Evolutionary conservation across 2,797 vertebrate genomes (phyloP).

Genomic region (Cynodonichthys magdalenae): DNA sequence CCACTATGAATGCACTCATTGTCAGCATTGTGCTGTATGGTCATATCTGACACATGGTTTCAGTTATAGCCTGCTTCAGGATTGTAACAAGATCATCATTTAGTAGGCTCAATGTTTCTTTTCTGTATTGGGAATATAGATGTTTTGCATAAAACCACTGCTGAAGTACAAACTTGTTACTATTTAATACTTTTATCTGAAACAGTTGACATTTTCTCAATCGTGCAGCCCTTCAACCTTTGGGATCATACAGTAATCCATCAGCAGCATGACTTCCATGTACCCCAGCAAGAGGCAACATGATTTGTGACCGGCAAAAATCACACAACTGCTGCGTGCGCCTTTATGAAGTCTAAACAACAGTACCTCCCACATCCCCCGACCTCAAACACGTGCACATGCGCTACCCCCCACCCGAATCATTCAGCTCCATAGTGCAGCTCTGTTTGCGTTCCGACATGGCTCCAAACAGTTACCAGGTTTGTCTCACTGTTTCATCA

Average conservation of each 20-base stretch:
- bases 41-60: constrained; percentile 33
- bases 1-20: constrained; percentile 27
- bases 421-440: constrained; percentile 52
- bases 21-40: constrained; percentile 24
- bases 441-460: constrained; percentile 68
- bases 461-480: constrained; percentile 71
- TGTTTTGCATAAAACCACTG: too few relatives aligned
- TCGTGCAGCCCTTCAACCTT: constrained; percentile 52
- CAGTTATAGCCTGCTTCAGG: constrained; percentile 9
- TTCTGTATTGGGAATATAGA: constrained; percentile 17
- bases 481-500: constrained; percentile 80
- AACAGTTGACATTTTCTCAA: constrained; percentile 3
- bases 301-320: constrained; percentile 37
- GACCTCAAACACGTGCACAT: neutral
- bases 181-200: too few relatives aligned
- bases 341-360: constrained; percentile 63
- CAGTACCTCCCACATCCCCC: constrained; percentile 19
- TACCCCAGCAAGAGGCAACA: constrained; percentile 32
- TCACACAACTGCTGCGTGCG: constrained; percentile 45
- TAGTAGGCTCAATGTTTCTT: constrained; percentile 21
- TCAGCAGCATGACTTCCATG: constrained; percentile 38
- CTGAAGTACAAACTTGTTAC: too few relatives aligned
- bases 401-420: constrained; percentile 41
- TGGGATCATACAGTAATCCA: constrained; percentile 25
- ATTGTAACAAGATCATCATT: constrained; percentile 27